Evolutionary conservation across 2,888 invertebrate genomes (phyloP).

Genomic region (Altica lythri): DNA sequence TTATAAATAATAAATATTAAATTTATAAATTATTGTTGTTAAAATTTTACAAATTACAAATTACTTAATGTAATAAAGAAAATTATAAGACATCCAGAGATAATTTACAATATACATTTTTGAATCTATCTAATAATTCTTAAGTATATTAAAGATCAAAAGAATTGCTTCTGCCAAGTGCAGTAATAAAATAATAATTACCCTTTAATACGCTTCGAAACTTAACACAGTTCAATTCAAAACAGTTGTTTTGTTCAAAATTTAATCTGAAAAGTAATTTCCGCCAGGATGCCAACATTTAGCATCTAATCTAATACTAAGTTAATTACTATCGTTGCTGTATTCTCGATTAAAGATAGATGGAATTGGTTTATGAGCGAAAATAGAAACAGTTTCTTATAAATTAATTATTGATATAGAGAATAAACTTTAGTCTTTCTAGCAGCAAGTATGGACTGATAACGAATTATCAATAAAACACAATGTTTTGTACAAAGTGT

Average conservation of each 20-base stretch:
- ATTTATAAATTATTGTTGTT: too few species aligned
- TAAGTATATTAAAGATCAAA: conserved; percentile 22
- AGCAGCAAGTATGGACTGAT: too few species aligned
- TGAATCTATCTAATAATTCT: conserved; percentile 7
- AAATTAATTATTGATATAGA: too few species aligned
- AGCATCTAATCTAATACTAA: conserved; percentile 11
- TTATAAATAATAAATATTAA: too few species aligned
- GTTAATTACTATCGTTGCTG: conserved; percentile 5
- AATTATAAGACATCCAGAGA: too few species aligned
- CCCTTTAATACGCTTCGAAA: conserved; percentile 14
- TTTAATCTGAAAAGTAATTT: conserved; percentile 16
- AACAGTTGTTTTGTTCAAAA: conserved; percentile 20
- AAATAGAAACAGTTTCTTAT: too few species aligned
- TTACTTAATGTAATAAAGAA: too few species aligned
- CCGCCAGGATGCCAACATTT: conserved; percentile 6
- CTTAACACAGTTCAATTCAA: conserved; percentile 20
- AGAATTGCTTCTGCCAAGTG: conserved; percentile 21
- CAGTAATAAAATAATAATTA: conserved; percentile 21
- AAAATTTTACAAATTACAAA: too few species aligned
- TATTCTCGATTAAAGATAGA: conserved; percentile 3
- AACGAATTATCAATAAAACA: too few species aligned
- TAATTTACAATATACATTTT: too few species aligned
- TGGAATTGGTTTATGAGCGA: neutral
- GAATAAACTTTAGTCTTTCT: too few species aligned
- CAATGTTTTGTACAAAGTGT: too few species aligned